These are phyloP conservation scores for Periophthalmus magnuspinnatus DNA, from an alignment of 2,797 vertebrate genomes.

Conservation along the genomic window DNA sequence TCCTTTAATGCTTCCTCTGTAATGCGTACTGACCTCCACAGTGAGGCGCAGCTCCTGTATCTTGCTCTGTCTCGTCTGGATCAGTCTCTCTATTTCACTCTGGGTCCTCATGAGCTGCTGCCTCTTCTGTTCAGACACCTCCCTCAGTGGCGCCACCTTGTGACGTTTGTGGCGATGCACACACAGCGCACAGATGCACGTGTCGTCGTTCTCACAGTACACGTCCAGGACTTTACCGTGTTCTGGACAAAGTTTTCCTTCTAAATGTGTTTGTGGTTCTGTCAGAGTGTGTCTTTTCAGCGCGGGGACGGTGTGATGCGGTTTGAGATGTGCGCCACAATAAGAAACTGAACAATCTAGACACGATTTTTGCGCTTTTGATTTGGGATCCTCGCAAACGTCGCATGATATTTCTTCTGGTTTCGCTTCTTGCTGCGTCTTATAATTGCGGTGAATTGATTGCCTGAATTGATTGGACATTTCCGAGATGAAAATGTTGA, in stretches of 20 bases:
- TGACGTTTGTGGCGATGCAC: conserved; percentile 15
- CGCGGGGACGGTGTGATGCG: background rate
- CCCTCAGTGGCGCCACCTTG: conserved; percentile 14
- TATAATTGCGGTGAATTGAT: background rate
- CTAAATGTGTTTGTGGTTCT: conserved; percentile 15
- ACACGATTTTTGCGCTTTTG: background rate
- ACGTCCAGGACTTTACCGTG: conserved; percentile 26
- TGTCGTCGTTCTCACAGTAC: conserved; percentile 31
- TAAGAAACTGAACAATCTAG: background rate
- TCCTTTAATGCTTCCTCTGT: background rate
- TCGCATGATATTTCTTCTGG: background rate
- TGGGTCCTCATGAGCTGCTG: conserved; percentile 4
- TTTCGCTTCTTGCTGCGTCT: background rate
- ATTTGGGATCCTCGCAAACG: background rate
- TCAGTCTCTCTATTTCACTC: conserved; percentile 14
- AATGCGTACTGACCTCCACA: conserved; percentile 8
- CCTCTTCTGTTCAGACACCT: conserved; percentile 16
- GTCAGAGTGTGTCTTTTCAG: conserved; percentile 25
- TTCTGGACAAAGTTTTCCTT: conserved; percentile 14
- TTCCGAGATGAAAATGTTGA: background rate
- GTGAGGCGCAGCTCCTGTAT: conserved; percentile 19
- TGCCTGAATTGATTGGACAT: background rate
- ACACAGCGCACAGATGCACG: conserved; percentile 23
- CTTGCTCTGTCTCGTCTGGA: conserved; percentile 16
- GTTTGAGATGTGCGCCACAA: conserved; percentile 32